phyloP scores from a whole-genome alignment of 2,888 invertebrate genomes.

The Ichneumoninae sp. region DNA sequence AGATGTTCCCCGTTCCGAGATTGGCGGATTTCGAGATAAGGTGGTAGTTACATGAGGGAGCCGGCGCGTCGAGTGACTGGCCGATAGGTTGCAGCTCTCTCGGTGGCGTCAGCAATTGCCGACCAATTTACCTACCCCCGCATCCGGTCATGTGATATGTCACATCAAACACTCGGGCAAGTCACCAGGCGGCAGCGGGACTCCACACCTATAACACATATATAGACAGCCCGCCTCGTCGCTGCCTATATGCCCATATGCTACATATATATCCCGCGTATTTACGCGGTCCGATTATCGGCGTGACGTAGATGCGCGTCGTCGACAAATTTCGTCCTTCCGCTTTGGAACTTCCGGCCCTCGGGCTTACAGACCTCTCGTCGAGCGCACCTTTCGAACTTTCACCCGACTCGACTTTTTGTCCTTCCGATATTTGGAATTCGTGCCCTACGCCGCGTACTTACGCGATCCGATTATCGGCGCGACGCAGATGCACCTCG shows the following conservation, averaged over 20 bases:
- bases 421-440: background rate
- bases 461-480: constrained; percentile 78
- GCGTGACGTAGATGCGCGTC: constrained; percentile 76
- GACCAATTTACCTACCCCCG: constrained; percentile 84
- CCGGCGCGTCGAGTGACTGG: constrained; percentile 78
- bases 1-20: constrained; percentile 12
- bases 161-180: constrained; percentile 80
- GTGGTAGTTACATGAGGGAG: constrained; percentile 39
- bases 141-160: constrained; percentile 84
- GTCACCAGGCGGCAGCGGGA: constrained; percentile 68
- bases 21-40: constrained; percentile 36
- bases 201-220: constrained; percentile 66
- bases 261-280: constrained; percentile 65
- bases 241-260: constrained; percentile 25
- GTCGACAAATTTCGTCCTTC: constrained; percentile 76
- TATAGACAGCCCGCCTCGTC: constrained; percentile 32
- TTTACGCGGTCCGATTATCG: constrained; percentile 78
- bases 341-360: constrained; percentile 66
- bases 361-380: constrained; percentile 8
- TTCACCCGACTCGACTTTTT: constrained; percentile 19
- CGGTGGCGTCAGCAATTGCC: constrained; percentile 84
- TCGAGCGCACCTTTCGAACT: background rate
- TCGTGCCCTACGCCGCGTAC: constrained; percentile 47
- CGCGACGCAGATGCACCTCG: constrained; percentile 76
- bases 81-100: constrained; percentile 80